Evolutionary conservation across 2,113 vertebrate genomes (phyloP), one percentile per base, ranked within the genome.

Genomic region (Sporophila hypoxantha): DNA sequence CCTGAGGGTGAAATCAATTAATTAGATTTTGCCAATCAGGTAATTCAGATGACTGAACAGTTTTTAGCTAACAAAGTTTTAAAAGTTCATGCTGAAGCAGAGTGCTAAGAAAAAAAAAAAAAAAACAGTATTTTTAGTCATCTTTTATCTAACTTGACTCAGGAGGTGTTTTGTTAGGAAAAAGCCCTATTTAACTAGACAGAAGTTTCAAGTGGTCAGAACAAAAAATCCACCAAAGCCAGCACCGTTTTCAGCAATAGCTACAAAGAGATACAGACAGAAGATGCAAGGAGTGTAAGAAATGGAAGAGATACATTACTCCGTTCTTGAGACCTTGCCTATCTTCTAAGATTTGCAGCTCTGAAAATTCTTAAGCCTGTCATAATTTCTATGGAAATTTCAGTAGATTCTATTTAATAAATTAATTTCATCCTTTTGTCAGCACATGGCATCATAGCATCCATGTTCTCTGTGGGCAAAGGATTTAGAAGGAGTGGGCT

Each of bases 61-160:
- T 16, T 57, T 70, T 64, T 70, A 84, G 12, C 18, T 50, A 36
- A 21, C 1, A 41, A 77, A 67, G 4, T 61, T 66, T 8, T 46
- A 23, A 36, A 55, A n/a, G 4, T 41, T 80, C 20, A 32, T 19
- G 2, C 5, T 41, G 19, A 90, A 91, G 44, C 2, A 39, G 67
- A 27, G 1, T 29, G 6, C 13, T 19, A 36, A 6, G 3, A 34
- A 56, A 64, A 68, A 41, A n/a, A 0, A 0, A 3, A 11, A 49
- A 49, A 21, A 14, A 20, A 3, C 50, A 47, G 5, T 3, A 49
- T 10, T 64, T 82, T 36, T 14, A 65, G 14, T 83, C 0, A 22
- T 29, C 26, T 76, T 73, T 73, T 56, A 60, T 50, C 15, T 32
- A 47, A 52, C 14, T 69, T 73, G 14, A 47, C 30, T 61, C 12